Evolutionary conservation across 2,888 invertebrate species (phyloP).

Genomic region (Agrypnus murinus): DNA sequence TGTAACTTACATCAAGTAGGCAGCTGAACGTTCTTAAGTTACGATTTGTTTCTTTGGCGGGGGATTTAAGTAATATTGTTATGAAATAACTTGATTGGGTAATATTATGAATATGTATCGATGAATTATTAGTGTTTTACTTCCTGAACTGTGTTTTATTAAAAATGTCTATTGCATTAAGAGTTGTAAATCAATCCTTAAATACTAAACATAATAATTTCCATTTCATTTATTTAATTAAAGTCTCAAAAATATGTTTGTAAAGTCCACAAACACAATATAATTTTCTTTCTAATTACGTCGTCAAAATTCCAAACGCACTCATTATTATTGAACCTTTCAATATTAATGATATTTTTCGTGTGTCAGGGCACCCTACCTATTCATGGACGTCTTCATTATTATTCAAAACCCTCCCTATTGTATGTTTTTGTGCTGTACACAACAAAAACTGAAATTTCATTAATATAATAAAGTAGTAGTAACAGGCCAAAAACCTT

Average conservation of each 20-base stretch:
- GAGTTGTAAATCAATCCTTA: too few species aligned
- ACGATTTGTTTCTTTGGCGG: conserved; percentile 9
- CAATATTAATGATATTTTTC: conserved; percentile 3
- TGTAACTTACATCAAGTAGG: neutral
- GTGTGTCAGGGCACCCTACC: neutral
- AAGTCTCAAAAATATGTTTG: too few species aligned
- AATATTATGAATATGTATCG: conserved; percentile 14
- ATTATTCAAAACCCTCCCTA: conserved; percentile 27
- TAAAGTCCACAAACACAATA: too few species aligned
- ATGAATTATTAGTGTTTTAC: conserved; percentile 9
- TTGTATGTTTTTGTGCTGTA: conserved; percentile 15
- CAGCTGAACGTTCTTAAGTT: neutral
- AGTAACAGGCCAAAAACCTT: conserved; percentile 1
- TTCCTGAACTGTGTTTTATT: too few species aligned
- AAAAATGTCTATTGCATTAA: neutral
- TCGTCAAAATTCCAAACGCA: conserved; percentile 20
- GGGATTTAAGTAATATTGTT: too few species aligned
- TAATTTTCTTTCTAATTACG: conserved; percentile 18
- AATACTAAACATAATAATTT: too few species aligned
- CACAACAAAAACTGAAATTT: conserved; percentile 18
- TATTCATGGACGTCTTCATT: conserved; percentile 13
- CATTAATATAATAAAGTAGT: conserved; percentile 10
- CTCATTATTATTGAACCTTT: neutral
- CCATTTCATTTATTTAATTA: too few species aligned
- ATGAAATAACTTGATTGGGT: too few species aligned